Conservation (phyloP, 2,113 vertebrate genomes). For the Pachycephala philippinensis region DNA sequence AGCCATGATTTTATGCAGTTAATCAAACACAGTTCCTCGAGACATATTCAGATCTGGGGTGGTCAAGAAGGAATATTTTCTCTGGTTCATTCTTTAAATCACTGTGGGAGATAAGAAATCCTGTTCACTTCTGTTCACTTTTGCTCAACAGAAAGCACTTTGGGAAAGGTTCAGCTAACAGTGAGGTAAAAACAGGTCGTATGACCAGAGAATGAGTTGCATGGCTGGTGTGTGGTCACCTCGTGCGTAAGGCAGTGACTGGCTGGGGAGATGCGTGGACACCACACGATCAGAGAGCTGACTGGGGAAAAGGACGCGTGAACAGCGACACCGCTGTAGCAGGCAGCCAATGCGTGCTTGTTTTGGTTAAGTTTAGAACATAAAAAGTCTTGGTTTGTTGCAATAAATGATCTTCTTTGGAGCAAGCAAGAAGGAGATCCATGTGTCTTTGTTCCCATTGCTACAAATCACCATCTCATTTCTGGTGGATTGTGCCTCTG, state of each 20-base stretch:
- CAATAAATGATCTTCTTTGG: neutral
- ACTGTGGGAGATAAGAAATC: neutral
- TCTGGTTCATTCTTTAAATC: neutral
- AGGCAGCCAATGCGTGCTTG: neutral
- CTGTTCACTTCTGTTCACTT: neutral
- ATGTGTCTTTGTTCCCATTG: neutral
- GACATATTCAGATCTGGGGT: neutral
- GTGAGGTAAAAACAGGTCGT: neutral
- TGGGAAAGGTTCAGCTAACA: neutral
- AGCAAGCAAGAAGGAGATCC: neutral
- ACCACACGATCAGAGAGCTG: neutral
- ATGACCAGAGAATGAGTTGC: neutral
- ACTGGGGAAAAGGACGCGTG: neutral
- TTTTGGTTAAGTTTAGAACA: neutral
- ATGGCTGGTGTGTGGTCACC: neutral
- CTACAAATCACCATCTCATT: neutral
- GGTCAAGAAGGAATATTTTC: neutral
- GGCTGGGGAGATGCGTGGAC: neutral
- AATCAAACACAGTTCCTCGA: neutral
- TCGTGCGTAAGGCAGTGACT: rapidly evolving
- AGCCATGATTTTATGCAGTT: neutral
- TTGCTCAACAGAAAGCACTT: neutral
- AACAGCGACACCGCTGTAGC: neutral
- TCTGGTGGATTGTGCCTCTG: neutral
- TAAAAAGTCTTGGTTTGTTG: neutral